phyloP scores from a whole-genome alignment of 2,797 vertebrate species.

The Poeciliopsis paucimaculata region DNA sequence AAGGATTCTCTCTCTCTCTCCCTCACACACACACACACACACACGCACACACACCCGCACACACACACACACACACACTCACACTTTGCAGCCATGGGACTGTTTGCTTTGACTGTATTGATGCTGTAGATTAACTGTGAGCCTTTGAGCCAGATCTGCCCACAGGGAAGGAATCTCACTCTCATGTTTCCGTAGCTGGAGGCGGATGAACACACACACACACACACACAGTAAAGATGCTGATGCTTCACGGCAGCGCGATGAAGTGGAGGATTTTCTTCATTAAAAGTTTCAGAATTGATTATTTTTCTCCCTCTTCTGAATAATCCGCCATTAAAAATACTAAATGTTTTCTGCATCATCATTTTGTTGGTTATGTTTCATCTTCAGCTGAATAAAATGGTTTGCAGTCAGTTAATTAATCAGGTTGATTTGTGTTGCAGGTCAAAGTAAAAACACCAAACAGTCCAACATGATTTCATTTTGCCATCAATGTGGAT shows the following conservation, averaged over 20 bases:
- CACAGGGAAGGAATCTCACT: slow-evolving; percentile 18
- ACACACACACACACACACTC: background rate
- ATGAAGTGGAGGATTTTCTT: slow-evolving; percentile 2
- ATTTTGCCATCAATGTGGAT: too few species aligned
- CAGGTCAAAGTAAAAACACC: background rate
- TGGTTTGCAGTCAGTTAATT: background rate
- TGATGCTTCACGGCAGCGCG: background rate
- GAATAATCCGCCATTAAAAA: background rate
- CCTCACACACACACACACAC: background rate
- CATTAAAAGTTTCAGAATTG: background rate
- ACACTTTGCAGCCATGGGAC: slow-evolving; percentile 15
- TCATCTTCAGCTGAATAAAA: background rate
- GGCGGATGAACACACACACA: slow-evolving; percentile 35
- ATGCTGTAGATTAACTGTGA: slow-evolving; percentile 52
- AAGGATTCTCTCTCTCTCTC: background rate
- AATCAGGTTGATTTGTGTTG: too few species aligned
- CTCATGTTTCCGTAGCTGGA: slow-evolving; percentile 43
- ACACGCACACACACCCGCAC: background rate
- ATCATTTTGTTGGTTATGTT: background rate
- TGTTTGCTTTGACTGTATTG: slow-evolving; percentile 37
- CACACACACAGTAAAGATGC: background rate
- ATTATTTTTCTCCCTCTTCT: background rate
- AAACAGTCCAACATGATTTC: too few species aligned
- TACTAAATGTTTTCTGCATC: background rate
- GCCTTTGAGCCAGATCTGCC: slow-evolving; percentile 32